Percentiles rank a stretch among this genome's conserved stretches.
Evolutionary conservation across 2,888 invertebrate species (phyloP).

Genomic region (Pseudeuparius sepicola): DNA sequence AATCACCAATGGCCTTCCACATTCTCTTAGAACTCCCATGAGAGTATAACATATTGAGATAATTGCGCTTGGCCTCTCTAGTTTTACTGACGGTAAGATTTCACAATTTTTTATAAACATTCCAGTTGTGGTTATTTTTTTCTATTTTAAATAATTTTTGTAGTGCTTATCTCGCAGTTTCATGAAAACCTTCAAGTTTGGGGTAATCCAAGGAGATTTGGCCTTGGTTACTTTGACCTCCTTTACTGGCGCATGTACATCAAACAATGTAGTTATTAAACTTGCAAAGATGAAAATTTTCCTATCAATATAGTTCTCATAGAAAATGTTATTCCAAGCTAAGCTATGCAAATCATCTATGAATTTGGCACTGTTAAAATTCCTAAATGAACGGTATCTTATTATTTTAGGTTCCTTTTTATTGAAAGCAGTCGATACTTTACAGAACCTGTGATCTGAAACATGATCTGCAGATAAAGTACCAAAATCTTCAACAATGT

Average conservation of each 20-base stretch:
- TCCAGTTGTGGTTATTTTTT: conserved; percentile 4
- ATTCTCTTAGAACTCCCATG: too few relatives aligned
- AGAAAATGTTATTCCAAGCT: too few relatives aligned
- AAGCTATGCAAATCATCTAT: too few relatives aligned
- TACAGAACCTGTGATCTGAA: conserved; percentile 9
- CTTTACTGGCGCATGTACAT: conserved; percentile 1
- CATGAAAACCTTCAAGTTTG: background rate
- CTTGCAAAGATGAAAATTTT: conserved; percentile 7
- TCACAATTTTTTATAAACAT: conserved; percentile 11
- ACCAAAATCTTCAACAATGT: conserved; percentile 5
- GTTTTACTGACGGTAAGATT: too few relatives aligned
- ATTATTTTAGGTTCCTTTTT: conserved; percentile 8
- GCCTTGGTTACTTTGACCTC: conserved; percentile 2
- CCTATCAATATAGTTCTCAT: too few relatives aligned
- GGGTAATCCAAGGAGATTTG: conserved; percentile 11
- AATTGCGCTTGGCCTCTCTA: too few relatives aligned
- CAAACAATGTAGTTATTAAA: conserved; percentile 1
- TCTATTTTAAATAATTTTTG: conserved; percentile 10
- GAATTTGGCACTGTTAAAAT: too few relatives aligned
- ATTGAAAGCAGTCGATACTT: background rate
- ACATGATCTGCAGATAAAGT: conserved; percentile 7
- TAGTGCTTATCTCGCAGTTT: conserved; percentile 4
- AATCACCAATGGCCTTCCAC: too few relatives aligned
- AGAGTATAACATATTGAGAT: too few relatives aligned
- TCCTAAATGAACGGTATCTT: too few relatives aligned